Evolutionary conservation across 2,888 invertebrate species (phyloP).

Genomic region (Napeogenes sylphis): DNA sequence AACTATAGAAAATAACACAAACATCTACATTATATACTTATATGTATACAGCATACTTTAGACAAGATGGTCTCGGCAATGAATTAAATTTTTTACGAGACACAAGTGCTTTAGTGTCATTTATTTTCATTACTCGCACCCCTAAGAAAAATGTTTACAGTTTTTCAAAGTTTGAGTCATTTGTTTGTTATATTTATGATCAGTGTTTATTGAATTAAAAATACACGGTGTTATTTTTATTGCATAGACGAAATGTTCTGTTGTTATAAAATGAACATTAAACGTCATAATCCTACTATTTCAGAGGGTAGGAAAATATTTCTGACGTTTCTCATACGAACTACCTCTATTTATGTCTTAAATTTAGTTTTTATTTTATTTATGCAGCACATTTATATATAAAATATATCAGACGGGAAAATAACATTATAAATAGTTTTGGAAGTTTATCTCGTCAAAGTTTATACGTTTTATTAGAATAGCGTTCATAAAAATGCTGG

Average conservation of each 20-base stretch:
- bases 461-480: no score
- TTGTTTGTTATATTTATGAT: neutral
- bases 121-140: slow-evolving; percentile 71
- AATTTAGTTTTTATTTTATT: no score
- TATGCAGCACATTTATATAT: no score
- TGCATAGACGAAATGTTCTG: neutral
- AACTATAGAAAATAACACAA: neutral
- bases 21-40: neutral
- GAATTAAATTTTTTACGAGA: slow-evolving; percentile 70
- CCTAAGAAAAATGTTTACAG: slow-evolving; percentile 37
- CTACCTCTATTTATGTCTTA: no score
- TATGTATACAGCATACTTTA: slow-evolving; percentile 46
- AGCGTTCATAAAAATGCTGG: no score
- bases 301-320: no score
- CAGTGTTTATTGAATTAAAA: neutral
- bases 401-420: no score
- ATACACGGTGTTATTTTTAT: slow-evolving; percentile 1
- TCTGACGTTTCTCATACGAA: no score
- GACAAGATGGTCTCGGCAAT: slow-evolving; percentile 59
- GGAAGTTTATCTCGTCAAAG: no score
- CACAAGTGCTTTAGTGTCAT: slow-evolving; percentile 63
- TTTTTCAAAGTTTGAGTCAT: slow-evolving; percentile 3
- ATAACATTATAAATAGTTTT: no score
- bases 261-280: neutral
- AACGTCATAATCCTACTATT: neutral